A percentile compares a stretch with the other conserved stretches of the same genome.
Evolutionary conservation across 2,113 vertebrate species (phyloP).

Genomic region (Phylloscopus whistleri): DNA sequence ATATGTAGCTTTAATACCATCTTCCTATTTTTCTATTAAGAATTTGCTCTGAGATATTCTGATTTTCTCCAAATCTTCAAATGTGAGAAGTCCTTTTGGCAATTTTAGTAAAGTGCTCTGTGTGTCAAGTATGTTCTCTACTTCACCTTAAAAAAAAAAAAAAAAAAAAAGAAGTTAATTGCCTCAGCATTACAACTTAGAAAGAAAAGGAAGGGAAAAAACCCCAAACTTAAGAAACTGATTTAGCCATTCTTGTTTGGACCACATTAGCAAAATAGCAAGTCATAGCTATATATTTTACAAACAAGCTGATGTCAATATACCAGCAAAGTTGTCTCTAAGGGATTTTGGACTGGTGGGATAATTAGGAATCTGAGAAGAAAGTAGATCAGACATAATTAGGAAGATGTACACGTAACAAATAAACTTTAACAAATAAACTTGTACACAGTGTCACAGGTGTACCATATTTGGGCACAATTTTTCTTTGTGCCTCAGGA

Average conservation of each 20-base stretch:
- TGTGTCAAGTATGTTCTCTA: conserved; percentile 79
- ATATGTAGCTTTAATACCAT: not conserved
- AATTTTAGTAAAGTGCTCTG: conserved; percentile 73
- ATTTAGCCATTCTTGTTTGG: not conserved
- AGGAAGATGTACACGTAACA: not conserved
- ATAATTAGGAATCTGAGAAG: not conserved
- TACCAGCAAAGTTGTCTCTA: not conserved
- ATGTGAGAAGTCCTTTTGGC: conserved; percentile 80
- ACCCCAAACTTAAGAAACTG: not conserved
- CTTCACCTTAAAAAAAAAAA: conserved; percentile 75
- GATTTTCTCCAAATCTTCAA: conserved; percentile 84
- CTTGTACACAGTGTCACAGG: not conserved
- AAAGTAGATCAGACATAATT: not conserved
- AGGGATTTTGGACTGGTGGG: not conserved
- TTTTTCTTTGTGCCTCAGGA: not conserved
- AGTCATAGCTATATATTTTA: not conserved
- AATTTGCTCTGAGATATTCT: conserved; percentile 76
- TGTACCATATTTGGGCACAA: not conserved
- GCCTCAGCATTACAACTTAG: not conserved
- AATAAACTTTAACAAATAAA: not conserved
- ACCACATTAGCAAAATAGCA: not conserved
- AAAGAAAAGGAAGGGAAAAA: not conserved
- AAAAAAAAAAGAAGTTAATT: not conserved
- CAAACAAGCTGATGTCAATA: not conserved
- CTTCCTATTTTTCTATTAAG: conserved; percentile 74